Conservation (phyloP, 2,113 vertebrate genomes). For the Pelvicachromis taeniatus region DNA sequence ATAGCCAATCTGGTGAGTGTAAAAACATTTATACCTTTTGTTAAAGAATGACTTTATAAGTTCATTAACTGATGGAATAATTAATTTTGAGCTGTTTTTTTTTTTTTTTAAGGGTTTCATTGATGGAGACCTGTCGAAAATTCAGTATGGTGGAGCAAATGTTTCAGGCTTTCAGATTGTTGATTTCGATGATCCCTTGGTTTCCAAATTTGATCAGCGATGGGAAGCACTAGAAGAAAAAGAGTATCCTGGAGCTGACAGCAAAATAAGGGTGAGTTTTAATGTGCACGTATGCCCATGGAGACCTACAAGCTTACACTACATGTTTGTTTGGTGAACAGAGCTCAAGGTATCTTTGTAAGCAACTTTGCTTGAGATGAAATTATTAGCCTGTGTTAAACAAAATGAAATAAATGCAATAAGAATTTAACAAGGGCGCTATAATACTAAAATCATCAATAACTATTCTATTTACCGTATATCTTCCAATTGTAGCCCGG, state of each 20-base stretch:
- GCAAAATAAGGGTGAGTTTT: constrained; percentile 84
- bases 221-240: constrained; percentile 98
- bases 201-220: constrained; percentile 95
- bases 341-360: too few species aligned
- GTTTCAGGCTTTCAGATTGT: constrained; percentile 99
- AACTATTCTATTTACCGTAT: neutral
- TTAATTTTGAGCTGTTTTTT: neutral
- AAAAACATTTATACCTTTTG: neutral
- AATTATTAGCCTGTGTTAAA: too few species aligned
- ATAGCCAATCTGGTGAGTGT: constrained; percentile 95
- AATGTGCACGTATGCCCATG: neutral
- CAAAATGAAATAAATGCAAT: neutral
- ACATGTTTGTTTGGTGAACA: too few species aligned
- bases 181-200: constrained; percentile 93
- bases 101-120: constrained; percentile 89
- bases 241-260: constrained; percentile 96
- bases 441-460: neutral
- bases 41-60: neutral
- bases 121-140: constrained; percentile 95
- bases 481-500: too few species aligned
- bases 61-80: neutral
- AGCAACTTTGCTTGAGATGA: too few species aligned
- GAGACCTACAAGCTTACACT: too few species aligned
- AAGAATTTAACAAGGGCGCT: neutral
- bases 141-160: constrained; percentile 97